Conservation (phyloP, 2,888 invertebrate species). For the Eudasyphora cyanicolor region DNA sequence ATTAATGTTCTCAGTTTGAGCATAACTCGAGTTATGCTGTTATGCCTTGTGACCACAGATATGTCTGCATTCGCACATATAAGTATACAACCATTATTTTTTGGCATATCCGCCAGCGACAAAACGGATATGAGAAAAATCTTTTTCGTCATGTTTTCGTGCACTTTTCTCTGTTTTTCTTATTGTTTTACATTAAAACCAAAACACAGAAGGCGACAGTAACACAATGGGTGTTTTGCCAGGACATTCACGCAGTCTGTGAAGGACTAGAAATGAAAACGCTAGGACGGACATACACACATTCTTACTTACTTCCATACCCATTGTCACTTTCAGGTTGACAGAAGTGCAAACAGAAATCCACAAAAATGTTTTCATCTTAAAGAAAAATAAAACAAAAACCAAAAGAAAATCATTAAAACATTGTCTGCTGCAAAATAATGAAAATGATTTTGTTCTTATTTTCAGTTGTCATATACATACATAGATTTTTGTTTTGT, state of each 20-base stretch:
- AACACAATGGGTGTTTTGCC: neutral
- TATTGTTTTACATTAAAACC: slow-evolving; percentile 25
- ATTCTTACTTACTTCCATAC: too few relatives aligned
- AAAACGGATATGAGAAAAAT: slow-evolving; percentile 44
- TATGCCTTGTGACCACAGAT: too few relatives aligned
- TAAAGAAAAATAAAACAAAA: slow-evolving; percentile 5
- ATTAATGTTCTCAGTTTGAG: too few relatives aligned
- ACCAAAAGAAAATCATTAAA: neutral
- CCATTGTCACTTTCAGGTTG: neutral
- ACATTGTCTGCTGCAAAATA: neutral
- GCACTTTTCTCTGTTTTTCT: neutral
- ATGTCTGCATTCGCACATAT: too few relatives aligned
- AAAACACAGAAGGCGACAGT: slow-evolving; percentile 3
- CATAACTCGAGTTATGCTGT: too few relatives aligned
- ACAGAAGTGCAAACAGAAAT: neutral
- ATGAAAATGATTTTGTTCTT: neutral
- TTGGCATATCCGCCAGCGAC: slow-evolving; percentile 51
- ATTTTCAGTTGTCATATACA: neutral
- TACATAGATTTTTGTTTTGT: neutral
- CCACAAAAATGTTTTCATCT: neutral
- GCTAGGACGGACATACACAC: too few relatives aligned
- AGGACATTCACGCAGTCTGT: neutral
- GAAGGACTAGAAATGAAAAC: neutral
- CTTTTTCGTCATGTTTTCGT: slow-evolving; percentile 16
- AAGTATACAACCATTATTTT: neutral